Evolutionary conservation across 2,888 invertebrate genomes (phyloP).

Genomic region (Hyppa rectilinea): DNA sequence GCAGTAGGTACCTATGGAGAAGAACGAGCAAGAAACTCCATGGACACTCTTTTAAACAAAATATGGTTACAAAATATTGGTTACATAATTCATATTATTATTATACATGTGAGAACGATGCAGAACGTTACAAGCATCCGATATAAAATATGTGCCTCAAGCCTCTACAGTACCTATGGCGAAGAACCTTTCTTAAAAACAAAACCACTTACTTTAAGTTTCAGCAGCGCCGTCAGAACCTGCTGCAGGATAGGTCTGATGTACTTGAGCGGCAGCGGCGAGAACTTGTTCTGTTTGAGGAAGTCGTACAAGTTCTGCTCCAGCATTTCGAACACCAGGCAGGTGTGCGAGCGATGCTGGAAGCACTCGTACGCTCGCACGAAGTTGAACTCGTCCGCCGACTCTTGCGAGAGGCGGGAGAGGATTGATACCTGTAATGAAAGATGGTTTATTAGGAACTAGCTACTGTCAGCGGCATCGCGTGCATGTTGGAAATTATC

Average conservation of each 20-base stretch:
- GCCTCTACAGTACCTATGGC: too few species aligned
- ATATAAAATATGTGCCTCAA: too few species aligned
- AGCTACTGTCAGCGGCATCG: too few species aligned
- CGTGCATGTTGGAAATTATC: too few species aligned
- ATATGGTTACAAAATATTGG: too few species aligned
- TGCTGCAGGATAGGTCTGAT: conserved; percentile 99
- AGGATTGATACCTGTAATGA: conserved; percentile 96
- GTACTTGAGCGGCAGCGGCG: conserved; percentile 99
- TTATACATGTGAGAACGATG: too few species aligned
- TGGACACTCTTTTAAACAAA: too few species aligned
- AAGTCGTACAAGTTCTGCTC: conserved; percentile 99
- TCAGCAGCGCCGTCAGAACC: conserved; percentile 96
- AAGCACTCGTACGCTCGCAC: conserved; percentile 99
- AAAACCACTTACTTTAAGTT: conserved; percentile 93
- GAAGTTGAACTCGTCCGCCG: conserved; percentile 99
- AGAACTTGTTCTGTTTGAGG: conserved; percentile 99
- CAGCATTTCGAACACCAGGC: conserved; percentile 99
- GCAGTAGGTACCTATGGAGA: too few species aligned
- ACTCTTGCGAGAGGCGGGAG: conserved; percentile 98
- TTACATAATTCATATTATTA: too few species aligned
- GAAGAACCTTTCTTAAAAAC: too few species aligned
- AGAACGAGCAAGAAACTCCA: too few species aligned
- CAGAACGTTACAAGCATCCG: too few species aligned
- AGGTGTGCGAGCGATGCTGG: conserved; percentile 99
- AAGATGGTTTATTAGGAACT: conserved; percentile 26